Evolutionary conservation across 2,113 vertebrate genomes (phyloP), one percentile per base, ranked within the genome.

Genomic region (Toxotes chatareus): DNA sequence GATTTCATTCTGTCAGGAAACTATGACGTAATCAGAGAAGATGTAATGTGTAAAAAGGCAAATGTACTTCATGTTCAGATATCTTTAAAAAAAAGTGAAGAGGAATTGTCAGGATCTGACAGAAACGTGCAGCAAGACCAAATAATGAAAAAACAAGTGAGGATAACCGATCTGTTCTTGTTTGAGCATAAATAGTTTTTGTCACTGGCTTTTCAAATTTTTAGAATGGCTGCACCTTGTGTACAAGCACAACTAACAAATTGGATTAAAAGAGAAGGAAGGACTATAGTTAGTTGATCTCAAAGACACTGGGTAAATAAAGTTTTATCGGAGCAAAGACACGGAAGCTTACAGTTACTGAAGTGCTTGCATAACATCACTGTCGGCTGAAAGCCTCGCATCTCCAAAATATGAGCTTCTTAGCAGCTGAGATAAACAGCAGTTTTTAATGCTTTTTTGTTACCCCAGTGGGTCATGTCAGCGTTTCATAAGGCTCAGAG

Each of bases 341-440:
- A 82, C 13, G 8, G 13, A 65, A 44, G 11, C 10, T n/a, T 59
- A 11, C 19, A 67, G 4, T 53, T 32, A 42, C n/a, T 27, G 9
- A 51, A 63, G 14, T 8, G 47, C 32, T 79, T 61, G 34, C 49
- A 46, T 34, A 53, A 32, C 14, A 40, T 59, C 49, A 11, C 59
- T 6, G 27, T 27, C 65, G 13, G 34, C 32, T 55, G 16, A 21
- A 67, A 65, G 34, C 23, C 23, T 56, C 19, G 40, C 11, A 19
- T 72, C 13, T 49, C 53, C 3, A 71, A 59, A 69, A 44, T n/a
- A 61, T 57, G 36, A 67, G 23, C 57, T 61, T 77, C 72, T 44
- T 31, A 70, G 72, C 72, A 53, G 13, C 71, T 57, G 56, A 70
- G 56, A 79, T 73, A 83, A 78, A 62, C 47, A 79, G 19, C n/a